Percentiles rank a stretch among this genome's conserved stretches.
phyloP scores from a whole-genome alignment of 2,113 vertebrate genomes.

The Podarcis raffonei region DNA sequence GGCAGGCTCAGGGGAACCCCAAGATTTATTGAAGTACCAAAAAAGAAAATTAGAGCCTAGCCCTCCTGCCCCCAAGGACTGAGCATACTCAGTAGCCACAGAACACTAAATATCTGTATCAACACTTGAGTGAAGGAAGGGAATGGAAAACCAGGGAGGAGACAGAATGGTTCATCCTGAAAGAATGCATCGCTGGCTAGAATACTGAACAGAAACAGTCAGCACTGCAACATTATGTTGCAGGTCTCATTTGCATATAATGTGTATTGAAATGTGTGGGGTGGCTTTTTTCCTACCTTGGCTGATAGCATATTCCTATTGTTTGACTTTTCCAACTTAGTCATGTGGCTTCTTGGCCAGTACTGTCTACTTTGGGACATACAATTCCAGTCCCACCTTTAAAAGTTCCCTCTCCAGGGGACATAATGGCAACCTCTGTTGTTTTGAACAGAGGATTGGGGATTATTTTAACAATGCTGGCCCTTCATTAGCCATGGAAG shows the following conservation, averaged over 20 bases:
- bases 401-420: slow-evolving; percentile 6
- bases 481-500: background rate
- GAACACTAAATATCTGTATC: background rate
- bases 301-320: background rate
- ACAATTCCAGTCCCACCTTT: background rate
- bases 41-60: background rate
- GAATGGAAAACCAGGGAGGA: background rate
- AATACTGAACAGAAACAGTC: background rate
- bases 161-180: background rate
- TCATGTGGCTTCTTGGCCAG: background rate
- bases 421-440: background rate
- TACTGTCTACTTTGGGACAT: background rate
- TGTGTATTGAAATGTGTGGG: background rate
- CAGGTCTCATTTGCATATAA: background rate
- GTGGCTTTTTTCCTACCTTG: background rate
- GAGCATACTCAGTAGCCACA: background rate
- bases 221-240: background rate
- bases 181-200: background rate
- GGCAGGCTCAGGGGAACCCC: background rate
- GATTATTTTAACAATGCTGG: slow-evolving; percentile 9
- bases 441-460: background rate
- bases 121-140: background rate
- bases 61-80: background rate
- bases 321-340: background rate
- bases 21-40: background rate